Evolutionary conservation across 1,140 invertebrate genomes (phyloP).

Genomic region (Caenorhabditis remanei): DNA sequence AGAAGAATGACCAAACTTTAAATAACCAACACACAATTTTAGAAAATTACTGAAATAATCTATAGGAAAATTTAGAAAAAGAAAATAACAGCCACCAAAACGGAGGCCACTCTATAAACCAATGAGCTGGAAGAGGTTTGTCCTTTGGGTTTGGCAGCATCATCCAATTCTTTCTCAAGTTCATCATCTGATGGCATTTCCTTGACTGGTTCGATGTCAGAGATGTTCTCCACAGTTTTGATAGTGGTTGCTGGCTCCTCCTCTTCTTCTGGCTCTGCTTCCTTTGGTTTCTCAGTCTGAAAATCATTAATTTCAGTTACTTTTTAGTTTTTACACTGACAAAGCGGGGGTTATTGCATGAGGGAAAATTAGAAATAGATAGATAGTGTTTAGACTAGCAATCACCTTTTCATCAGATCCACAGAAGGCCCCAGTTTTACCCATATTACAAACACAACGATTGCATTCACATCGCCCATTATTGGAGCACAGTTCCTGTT

Average conservation of each 20-base stretch:
- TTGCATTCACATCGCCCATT: constrained; percentile 74
- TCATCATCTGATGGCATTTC: not conserved
- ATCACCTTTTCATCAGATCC: constrained; percentile 66
- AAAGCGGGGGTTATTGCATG: not conserved
- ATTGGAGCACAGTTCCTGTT: constrained; percentile 62
- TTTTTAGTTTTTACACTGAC: not conserved
- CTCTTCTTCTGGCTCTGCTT: not conserved
- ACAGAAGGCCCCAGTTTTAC: constrained; percentile 74
- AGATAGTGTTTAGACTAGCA: no score
- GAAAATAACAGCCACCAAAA: not conserved
- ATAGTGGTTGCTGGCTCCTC: no score
- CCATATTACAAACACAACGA: constrained; percentile 74
- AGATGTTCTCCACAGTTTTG: no score
- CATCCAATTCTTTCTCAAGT: constrained; percentile 18
- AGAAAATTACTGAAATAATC: no score
- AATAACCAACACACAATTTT: no score
- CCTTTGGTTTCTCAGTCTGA: not conserved
- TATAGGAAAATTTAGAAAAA: not conserved
- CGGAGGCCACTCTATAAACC: not conserved
- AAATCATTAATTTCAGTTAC: not conserved
- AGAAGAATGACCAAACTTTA: no score
- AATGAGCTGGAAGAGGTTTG: not conserved
- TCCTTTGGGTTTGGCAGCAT: not conserved
- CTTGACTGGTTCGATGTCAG: no score
- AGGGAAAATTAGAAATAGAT: no score